Evolutionary conservation across 2,888 invertebrate species (phyloP), one percentile per base, ranked within the genome.

Genomic region (Drosophila fungiperda): DNA sequence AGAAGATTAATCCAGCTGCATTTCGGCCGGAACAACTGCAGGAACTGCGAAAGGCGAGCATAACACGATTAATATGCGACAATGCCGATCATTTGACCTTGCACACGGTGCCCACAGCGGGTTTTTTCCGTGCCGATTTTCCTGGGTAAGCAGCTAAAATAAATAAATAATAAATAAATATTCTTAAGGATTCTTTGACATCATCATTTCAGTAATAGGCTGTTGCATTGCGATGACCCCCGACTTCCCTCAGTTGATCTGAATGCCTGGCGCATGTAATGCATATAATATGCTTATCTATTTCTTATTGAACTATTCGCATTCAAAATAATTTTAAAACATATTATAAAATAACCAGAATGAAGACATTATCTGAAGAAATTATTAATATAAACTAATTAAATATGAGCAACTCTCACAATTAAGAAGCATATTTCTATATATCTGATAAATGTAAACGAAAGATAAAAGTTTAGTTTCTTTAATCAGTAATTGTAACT

Each of bases 51-150:
- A 96, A 96, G 91, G 93, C 94, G 0, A 95, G 95, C 0, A 92
- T 97, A 86, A 94, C 96, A 0, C 94, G 96, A 53, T 92, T 97
- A 17, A 93, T 97, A 35, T 97, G 97, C 85, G 96, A 97, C 92
- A 97, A 97, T 91, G 94, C 95, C 36, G 96, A 97, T 92, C 95
- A 95, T 29, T 93, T 90, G n/a, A 94, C 95, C 40, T 87, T 96
- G 50, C 90, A 93, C 3, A 92, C 93, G 20, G 94, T 95, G 87
- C 94, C 96, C 57, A 94, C 94, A 9, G 93, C 94, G 73, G 95
- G 96, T 74, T 95, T 96, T 90, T 86, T 95, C 78, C 94, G 95
- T 84, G 94, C 95, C 15, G 95, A 95, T 89, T 90, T 95, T 59
- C 92, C 93, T 12, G 95, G 95, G 95, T 96, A 92, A 93, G 83